Evolutionary conservation across 2,888 invertebrate genomes (phyloP).

Genomic region (Morpho deidamia): DNA sequence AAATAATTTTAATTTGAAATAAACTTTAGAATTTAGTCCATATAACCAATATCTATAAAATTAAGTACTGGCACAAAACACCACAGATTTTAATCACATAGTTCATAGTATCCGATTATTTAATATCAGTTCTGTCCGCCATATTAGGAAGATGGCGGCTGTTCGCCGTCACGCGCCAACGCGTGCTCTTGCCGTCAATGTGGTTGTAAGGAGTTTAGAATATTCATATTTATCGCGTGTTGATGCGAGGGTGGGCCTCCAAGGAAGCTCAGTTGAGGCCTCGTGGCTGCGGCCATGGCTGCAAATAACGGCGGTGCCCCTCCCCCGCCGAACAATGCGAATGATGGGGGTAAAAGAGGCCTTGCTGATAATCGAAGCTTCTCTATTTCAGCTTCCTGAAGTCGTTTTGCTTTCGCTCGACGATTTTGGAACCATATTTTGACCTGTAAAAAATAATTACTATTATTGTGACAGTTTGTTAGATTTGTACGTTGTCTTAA

Average conservation of each 20-base stretch:
- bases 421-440: constrained; percentile 97
- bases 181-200: constrained; percentile 74
- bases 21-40: too few species aligned
- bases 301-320: constrained; percentile 83
- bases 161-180: constrained; percentile 47
- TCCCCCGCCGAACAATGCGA: constrained; percentile 82
- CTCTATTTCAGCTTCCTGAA: constrained; percentile 97
- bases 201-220: constrained; percentile 76
- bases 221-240: constrained; percentile 76
- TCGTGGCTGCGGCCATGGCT: constrained; percentile 80
- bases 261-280: constrained; percentile 80
- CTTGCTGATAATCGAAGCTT: constrained; percentile 91
- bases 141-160: constrained; percentile 47
- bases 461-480: background rate
- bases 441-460: constrained; percentile 76
- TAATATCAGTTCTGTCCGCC: constrained; percentile 20
- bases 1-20: too few species aligned
- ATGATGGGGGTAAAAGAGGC: constrained; percentile 86
- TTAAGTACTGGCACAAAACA: constrained; percentile 26
- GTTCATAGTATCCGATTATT: constrained; percentile 9
- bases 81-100: constrained; percentile 15
- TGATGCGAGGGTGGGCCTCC: constrained; percentile 75
- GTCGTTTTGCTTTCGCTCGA: constrained; percentile 96
- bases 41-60: constrained; percentile 4
- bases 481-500: background rate